Percentiles rank a stretch among this genome's conserved stretches.
phyloP scores from a whole-genome alignment of 2,797 vertebrate species.

The Staurois parvus region DNA sequence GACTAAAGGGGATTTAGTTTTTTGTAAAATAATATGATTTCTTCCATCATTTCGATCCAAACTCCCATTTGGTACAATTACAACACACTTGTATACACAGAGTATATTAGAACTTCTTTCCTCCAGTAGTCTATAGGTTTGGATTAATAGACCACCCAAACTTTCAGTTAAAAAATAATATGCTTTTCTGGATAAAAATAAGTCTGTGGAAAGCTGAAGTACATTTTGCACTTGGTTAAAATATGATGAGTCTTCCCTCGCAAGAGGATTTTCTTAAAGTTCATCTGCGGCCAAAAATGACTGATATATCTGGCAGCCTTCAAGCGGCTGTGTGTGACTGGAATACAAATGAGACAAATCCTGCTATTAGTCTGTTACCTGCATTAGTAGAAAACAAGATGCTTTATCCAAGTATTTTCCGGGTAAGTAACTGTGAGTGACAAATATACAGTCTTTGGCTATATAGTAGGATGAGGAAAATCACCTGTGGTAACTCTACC shows the following conservation, averaged over 20 bases:
- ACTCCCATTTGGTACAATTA: slow-evolving; percentile 12
- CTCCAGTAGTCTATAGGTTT: background rate
- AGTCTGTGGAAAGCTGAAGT: slow-evolving; percentile 27
- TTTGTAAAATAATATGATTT: background rate
- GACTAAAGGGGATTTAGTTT: background rate
- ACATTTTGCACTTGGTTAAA: slow-evolving; percentile 21
- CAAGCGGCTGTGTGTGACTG: slow-evolving; percentile 17
- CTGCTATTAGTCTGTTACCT: slow-evolving; percentile 43
- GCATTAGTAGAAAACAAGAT: slow-evolving; percentile 24
- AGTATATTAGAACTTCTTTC: slow-evolving; percentile 20
- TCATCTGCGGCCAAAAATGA: slow-evolving; percentile 41
- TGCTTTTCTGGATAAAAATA: slow-evolving; percentile 42
- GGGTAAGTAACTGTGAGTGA: slow-evolving; percentile 38
- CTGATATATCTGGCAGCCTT: slow-evolving; percentile 47
- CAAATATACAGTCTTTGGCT: slow-evolving; percentile 13
- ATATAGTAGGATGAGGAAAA: slow-evolving; percentile 3
- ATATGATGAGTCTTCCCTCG: slow-evolving; percentile 30
- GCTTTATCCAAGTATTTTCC: background rate
- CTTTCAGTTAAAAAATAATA: background rate
- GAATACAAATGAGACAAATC: slow-evolving; percentile 43
- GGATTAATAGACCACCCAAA: slow-evolving; percentile 39
- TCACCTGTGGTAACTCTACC: slow-evolving; percentile 16
- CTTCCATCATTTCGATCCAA: background rate
- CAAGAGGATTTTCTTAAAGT: slow-evolving; percentile 15
- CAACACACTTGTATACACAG: background rate